Conservation (phyloP, 2,113 vertebrate species). For the Tragelaphus strepsiceros region DNA sequence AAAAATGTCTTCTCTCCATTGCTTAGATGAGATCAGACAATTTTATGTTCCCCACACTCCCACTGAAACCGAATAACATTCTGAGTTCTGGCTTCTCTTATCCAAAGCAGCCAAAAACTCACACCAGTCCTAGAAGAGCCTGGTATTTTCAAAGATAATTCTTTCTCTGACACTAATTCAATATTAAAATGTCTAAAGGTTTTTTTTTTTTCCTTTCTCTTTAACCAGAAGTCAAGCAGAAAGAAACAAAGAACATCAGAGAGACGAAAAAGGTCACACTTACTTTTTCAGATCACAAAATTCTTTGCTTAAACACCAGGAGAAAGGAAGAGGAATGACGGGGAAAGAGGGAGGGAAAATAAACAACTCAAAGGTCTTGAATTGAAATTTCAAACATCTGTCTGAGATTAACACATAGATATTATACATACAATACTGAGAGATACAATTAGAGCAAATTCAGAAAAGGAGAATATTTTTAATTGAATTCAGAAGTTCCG, state of each 20-base stretch:
- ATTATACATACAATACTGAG: background rate
- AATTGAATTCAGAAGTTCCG: slow-evolving; percentile 26
- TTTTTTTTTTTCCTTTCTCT: background rate
- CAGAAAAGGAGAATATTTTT: background rate
- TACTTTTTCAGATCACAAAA: slow-evolving; percentile 21
- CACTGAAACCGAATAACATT: background rate
- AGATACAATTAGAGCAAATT: background rate
- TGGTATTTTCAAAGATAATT: slow-evolving; percentile 17
- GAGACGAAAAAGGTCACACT: background rate
- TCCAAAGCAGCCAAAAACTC: background rate
- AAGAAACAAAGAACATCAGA: slow-evolving; percentile 12
- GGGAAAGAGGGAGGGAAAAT: background rate
- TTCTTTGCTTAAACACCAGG: background rate
- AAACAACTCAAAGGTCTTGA: slow-evolving; percentile 6
- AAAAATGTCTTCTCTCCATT: slow-evolving; percentile 43
- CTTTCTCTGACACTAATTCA: slow-evolving; percentile 25
- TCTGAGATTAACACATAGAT: background rate
- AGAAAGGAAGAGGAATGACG: background rate
- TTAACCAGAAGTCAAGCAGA: slow-evolving; percentile 3
- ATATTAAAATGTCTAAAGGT: slow-evolving; percentile 11
- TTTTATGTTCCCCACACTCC: background rate
- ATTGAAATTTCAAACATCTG: slow-evolving; percentile 16
- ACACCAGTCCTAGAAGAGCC: background rate
- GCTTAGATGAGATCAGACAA: slow-evolving; percentile 46
- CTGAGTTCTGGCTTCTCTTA: background rate